phyloP scores from a whole-genome alignment of 2,797 vertebrate species.

The Cyprinodon diabolis region DNA sequence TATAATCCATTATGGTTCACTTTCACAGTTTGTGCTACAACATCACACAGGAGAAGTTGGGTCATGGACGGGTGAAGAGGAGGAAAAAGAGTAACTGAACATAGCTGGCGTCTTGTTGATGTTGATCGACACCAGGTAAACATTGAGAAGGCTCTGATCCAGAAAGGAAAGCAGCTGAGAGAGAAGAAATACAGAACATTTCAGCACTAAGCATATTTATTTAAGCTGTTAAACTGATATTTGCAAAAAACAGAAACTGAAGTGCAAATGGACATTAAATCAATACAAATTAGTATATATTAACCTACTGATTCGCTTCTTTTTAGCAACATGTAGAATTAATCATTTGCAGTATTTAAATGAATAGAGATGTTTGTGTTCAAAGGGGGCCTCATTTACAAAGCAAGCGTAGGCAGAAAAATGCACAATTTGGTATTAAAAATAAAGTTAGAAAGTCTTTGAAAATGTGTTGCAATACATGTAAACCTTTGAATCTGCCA shows the following conservation, averaged over 20 bases:
- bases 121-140: slow-evolving; percentile 66
- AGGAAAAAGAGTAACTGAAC: slow-evolving; percentile 74
- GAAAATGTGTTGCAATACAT: no score
- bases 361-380: not conserved
- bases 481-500: no score
- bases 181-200: slow-evolving; percentile 22
- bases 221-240: not conserved
- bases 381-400: no score
- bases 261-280: not conserved
- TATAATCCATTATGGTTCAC: slow-evolving; percentile 87
- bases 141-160: slow-evolving; percentile 54
- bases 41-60: slow-evolving; percentile 84
- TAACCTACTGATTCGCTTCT: not conserved
- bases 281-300: not conserved
- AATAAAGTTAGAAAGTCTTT: no score
- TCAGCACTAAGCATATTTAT: no score
- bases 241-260: no score
- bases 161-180: slow-evolving; percentile 57
- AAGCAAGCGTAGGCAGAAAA: no score
- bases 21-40: slow-evolving; percentile 97
- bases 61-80: slow-evolving; percentile 71
- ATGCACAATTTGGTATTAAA: no score
- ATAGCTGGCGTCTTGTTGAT: slow-evolving; percentile 66
- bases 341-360: not conserved
- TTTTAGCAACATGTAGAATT: not conserved